These are phyloP conservation scores for Phylloscopus trochilus DNA, from an alignment of 2,113 vertebrate species.

Conservation along the genomic window DNA sequence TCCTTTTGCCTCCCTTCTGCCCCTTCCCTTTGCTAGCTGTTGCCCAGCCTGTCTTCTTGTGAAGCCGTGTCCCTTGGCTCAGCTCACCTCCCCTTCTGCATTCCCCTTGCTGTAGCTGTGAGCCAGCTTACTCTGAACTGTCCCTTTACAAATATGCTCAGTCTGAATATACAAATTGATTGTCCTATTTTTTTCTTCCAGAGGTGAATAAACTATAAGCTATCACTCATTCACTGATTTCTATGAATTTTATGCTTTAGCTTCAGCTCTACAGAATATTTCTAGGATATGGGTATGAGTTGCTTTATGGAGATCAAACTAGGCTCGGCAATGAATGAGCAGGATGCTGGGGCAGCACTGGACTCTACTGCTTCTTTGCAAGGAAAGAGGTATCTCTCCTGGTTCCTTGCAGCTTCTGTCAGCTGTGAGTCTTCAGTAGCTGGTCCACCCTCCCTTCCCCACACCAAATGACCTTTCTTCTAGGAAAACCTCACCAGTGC, in stretches of 20 bases:
- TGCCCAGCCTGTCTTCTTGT: neutral
- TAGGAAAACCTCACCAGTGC: constrained; percentile 28
- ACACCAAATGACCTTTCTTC: constrained; percentile 45
- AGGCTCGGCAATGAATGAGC: neutral
- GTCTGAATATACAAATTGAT: constrained; percentile 25
- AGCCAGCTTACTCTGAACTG: constrained; percentile 8
- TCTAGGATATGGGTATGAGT: neutral
- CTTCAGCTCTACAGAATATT: neutral
- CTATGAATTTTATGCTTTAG: constrained; percentile 31
- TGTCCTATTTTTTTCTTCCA: constrained; percentile 2
- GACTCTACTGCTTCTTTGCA: neutral
- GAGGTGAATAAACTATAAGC: constrained; percentile 4
- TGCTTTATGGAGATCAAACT: neutral
- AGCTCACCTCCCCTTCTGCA: neutral
- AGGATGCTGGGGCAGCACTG: neutral
- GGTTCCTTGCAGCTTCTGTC: constrained; percentile 35
- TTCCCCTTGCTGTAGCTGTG: neutral
- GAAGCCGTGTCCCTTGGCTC: neutral
- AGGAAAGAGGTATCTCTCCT: constrained; percentile 1
- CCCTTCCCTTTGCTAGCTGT: neutral
- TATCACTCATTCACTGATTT: neutral
- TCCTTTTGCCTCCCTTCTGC: neutral
- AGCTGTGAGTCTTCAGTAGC: constrained; percentile 50
- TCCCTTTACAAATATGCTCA: neutral
- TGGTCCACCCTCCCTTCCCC: neutral